Conservation (phyloP, 2,797 vertebrate genomes). For the Fundulus diaphanus region DNA sequence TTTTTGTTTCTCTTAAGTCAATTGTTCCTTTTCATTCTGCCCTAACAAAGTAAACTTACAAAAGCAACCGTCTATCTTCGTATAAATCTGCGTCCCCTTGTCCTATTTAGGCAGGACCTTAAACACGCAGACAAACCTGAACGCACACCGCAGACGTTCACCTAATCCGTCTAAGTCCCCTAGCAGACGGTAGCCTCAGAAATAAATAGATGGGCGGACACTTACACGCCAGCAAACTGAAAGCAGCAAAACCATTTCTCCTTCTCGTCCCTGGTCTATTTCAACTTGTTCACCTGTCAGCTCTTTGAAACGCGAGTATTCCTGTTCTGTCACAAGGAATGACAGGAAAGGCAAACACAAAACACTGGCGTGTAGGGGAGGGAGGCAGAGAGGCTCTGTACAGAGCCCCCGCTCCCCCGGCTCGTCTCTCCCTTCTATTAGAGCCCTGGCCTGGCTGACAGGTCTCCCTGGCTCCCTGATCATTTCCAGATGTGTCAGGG, state of each 20-base stretch:
- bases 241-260: conserved; percentile 32
- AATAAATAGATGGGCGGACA: conserved; percentile 56
- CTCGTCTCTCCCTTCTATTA: conserved; percentile 54
- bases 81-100: conserved; percentile 44
- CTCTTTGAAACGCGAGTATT: conserved; percentile 25
- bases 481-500: conserved; percentile 80
- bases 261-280: conserved; percentile 31
- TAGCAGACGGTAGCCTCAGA: conserved; percentile 33
- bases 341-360: conserved; percentile 30
- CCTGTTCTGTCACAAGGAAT: conserved; percentile 23
- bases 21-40: conserved; percentile 40
- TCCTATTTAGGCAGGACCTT: conserved; percentile 56
- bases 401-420: conserved; percentile 41
- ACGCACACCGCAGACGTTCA: conserved; percentile 40
- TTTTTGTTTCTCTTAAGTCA: neutral
- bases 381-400: neutral
- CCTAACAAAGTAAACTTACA: conserved; percentile 43
- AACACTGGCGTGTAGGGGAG: neutral
- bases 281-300: conserved; percentile 51
- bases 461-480: conserved; percentile 75
- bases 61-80: conserved; percentile 49
- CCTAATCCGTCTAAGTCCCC: conserved; percentile 40
- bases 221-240: conserved; percentile 41
- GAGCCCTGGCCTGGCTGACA: conserved; percentile 73
- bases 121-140: conserved; percentile 55